A percentile compares a stretch with the other conserved stretches of the same genome.
phyloP scores from a whole-genome alignment of 2,888 invertebrate genomes.

The Orthonevra nobilis region DNA sequence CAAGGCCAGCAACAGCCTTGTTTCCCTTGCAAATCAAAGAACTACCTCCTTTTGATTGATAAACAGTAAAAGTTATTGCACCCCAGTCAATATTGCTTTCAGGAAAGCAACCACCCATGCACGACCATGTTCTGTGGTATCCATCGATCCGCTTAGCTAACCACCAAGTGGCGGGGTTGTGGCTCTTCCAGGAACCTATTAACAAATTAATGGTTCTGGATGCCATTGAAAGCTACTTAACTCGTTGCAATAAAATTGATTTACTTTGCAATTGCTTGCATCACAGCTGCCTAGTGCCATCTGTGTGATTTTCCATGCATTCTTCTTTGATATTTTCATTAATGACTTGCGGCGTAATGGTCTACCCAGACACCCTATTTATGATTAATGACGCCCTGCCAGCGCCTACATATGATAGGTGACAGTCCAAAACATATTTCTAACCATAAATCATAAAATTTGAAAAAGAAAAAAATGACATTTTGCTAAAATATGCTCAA shows the following conservation, averaged over 20 bases:
- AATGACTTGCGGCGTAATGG: constrained; percentile 17
- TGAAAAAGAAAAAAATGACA: constrained; percentile 12
- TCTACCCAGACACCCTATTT: background rate
- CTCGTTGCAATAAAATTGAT: constrained; percentile 23
- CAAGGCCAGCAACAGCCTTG: too few relatives aligned
- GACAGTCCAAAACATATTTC: constrained; percentile 57
- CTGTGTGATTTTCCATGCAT: constrained; percentile 3
- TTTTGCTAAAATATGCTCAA: constrained; percentile 46
- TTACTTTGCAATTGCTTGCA: constrained; percentile 16
- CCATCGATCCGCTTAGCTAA: background rate
- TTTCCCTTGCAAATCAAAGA: too few relatives aligned
- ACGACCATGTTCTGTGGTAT: background rate
- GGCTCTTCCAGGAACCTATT: background rate
- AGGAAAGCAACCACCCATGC: constrained; percentile 1
- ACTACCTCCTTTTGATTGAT: too few relatives aligned
- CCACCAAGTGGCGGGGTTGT: constrained; percentile 2
- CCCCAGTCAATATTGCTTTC: constrained; percentile 1
- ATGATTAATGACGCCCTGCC: constrained; percentile 56
- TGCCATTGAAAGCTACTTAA: constrained; percentile 22
- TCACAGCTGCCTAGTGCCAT: constrained; percentile 21
- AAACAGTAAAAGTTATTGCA: too few relatives aligned
- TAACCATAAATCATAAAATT: constrained; percentile 58
- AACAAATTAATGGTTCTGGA: background rate
- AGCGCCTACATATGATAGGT: constrained; percentile 51
- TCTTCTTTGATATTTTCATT: constrained; percentile 32